Conservation (phyloP, 2,888 invertebrate species). For the Plusia festucae region DNA sequence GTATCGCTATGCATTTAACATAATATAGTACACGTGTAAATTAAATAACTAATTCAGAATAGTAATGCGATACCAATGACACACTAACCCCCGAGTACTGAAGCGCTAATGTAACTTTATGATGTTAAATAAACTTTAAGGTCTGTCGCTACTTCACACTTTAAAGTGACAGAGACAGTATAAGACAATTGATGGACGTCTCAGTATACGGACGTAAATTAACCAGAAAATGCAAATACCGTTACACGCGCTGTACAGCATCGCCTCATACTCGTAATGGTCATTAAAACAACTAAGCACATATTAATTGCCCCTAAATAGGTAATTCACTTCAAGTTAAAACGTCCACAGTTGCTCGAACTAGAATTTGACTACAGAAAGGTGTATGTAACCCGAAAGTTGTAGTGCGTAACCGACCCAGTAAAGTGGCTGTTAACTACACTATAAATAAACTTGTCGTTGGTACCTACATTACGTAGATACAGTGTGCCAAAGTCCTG, state of each 20-base stretch:
- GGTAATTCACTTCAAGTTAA: slow-evolving; percentile 54
- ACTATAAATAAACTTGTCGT: slow-evolving; percentile 60
- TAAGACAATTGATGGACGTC: no score
- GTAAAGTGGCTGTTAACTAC: slow-evolving; percentile 63
- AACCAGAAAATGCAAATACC: slow-evolving; percentile 29
- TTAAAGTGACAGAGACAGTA: no score
- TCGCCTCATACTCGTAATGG: slow-evolving; percentile 27
- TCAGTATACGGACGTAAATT: no score
- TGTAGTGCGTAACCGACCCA: slow-evolving; percentile 60
- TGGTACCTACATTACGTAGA: slow-evolving; percentile 38
- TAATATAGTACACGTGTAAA: neutral
- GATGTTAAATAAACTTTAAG: no score
- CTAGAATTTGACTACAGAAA: slow-evolving; percentile 61
- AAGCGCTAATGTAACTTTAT: no score
- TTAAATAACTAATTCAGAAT: neutral
- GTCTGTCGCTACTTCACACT: no score
- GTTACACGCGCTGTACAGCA: slow-evolving; percentile 21
- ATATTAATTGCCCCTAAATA: slow-evolving; percentile 60
- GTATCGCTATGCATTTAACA: neutral
- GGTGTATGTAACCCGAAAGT: slow-evolving; percentile 63
- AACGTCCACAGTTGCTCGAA: slow-evolving; percentile 58
- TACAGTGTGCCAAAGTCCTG: slow-evolving; percentile 32
- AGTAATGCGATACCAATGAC: neutral
- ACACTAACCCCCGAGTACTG: no score
- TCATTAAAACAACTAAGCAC: slow-evolving; percentile 53